Base-by-base conservation (phyloP, 2,797 vertebrate species). In the Tapirus indicus region DNA sequence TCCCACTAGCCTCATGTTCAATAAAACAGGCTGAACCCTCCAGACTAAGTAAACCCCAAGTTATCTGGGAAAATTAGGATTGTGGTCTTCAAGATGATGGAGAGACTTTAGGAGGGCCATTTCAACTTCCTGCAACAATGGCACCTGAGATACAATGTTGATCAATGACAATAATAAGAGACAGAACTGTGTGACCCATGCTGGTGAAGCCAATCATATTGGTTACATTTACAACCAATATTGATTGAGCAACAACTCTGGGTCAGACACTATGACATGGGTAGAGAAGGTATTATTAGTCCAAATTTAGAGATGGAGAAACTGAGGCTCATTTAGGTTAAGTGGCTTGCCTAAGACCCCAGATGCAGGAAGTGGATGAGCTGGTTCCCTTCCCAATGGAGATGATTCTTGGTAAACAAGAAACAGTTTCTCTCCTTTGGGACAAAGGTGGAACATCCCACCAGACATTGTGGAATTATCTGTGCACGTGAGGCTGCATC, bases 401-500 rank as follows among this genome's bases (percentile, higher is more conserved):
- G 72, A 62, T 25, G 62, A 91, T 82, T 88, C 75, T 52, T 78
- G 66, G 75, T 66, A 82, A 95, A 62, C n/a, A 71, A 93, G 92
- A 96, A 96, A 71, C 16, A 44, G 44, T n/a, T 69, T 79, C 8
- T 68, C 69, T 82, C 52, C 68, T 80, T 92, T 74, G 68, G 94
- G 75, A 88, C 44, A 23, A 69, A 82, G 66, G 94, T 52, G 16
- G 52, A 66, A 10, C 80, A 25, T 79, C 88, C 79, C 91, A 93
- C 18, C 20, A n/a, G 92, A 87, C 71, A 56, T 18, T 78, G 91
- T 54, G 13, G 79, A 68, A 64, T 9, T 62, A 47, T 92, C 91
- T 92, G 80, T 88, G 97, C 96, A 97, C 79, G 95, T 92, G 96
- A 97, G 85, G 77, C 77, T 17, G 90, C 78, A 90, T 56, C 74